Base-by-base conservation (phyloP, 2,888 invertebrate genomes). In the Heliconius ethilla region DNA sequence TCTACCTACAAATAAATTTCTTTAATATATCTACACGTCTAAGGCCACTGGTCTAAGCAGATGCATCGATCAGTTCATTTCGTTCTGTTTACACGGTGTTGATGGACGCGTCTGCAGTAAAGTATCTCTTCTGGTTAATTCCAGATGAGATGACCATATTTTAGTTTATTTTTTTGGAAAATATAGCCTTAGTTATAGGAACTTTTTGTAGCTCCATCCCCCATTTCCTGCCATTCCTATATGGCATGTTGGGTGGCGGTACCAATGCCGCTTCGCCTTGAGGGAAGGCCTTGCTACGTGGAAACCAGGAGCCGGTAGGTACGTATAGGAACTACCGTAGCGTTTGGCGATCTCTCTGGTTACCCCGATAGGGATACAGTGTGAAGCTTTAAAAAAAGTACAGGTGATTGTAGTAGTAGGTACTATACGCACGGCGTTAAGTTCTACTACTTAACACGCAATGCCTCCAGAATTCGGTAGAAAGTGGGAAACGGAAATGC, bases 71-170 rank as follows among this genome's bases (percentile, higher is more conserved):
- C 70, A 51, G 63, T 70, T 27, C 22, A 33, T 51, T 18, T 37
- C 62, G 62, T 73, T 74, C 70, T 80, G 79, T 80, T 79, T 80
- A 79, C 65, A 10, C 51, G 33, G 70, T 59, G 81, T 70, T 79
- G 81, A 81, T n/a, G 25, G 79, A 79, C 72, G 72, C 65, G 78
- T 27, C 78, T 79, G 63, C 81, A 79, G 78, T 81, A 45, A 73
- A 78, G 72, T 78, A 79, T 75, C 37, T 79, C 63, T 70, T 70
- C 66, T 65, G 62, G 63, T 72, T 76, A 70, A 75, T 78, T 70
- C 70, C 66, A 70, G 6, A 29, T 7, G 18, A n/a, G 29, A 27
- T 77, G 77, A 74, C 74, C 40, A 77, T 13, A 6, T 59, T 27
- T 74, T 69, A 5, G 0, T 11, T 7, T 67, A 13, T 51, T 59